Evolutionary conservation across 1,140 invertebrate genomes (phyloP).

Genomic region (Pinna nobilis): DNA sequence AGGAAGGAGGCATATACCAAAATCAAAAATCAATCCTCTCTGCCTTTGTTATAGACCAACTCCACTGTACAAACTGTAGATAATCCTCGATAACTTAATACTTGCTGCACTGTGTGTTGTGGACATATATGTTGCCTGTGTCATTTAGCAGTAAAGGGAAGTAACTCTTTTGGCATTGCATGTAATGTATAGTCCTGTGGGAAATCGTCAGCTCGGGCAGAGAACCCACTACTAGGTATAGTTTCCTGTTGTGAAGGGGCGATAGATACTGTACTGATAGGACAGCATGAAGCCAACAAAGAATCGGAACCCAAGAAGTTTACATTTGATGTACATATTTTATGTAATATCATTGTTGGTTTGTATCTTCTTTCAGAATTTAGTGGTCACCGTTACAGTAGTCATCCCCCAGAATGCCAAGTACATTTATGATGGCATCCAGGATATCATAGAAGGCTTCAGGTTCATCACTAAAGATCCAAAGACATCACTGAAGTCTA

Average conservation of each 20-base stretch:
- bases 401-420: conserved; percentile 42
- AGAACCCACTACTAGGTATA: no score
- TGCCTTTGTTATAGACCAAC: no score
- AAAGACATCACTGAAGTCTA: conserved; percentile 32
- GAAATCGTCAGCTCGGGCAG: no score
- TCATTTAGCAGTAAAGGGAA: no score
- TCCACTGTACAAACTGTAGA: no score
- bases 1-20: no score
- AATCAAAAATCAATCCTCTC: no score
- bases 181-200: no score
- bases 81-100: no score
- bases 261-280: neutral
- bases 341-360: neutral
- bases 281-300: neutral
- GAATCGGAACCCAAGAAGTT: neutral
- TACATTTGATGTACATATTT: neutral
- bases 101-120: no score
- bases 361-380: conserved; percentile 4
- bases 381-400: conserved; percentile 41
- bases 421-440: conserved; percentile 33
- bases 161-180: no score
- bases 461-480: conserved; percentile 45
- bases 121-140: no score
- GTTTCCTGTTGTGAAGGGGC: neutral
- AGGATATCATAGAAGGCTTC: conserved; percentile 45